Conservation (phyloP, 2,113 vertebrate species). For the Smithornis capensis region DNA sequence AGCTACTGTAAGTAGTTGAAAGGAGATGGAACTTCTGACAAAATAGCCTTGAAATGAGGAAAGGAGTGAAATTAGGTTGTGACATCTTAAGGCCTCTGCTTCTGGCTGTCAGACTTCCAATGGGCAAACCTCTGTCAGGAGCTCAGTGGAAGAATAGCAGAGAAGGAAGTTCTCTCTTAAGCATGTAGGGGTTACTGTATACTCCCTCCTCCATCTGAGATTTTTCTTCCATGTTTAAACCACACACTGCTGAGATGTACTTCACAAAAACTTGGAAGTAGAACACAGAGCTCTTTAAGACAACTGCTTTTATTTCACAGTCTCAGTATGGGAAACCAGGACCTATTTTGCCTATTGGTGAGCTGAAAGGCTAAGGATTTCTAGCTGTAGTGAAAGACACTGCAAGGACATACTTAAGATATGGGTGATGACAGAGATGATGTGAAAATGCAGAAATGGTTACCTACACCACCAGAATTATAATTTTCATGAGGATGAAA, state of each 20-base stretch:
- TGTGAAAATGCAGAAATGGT: background rate
- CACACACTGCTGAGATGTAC: background rate
- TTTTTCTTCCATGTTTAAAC: background rate
- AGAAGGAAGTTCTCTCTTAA: background rate
- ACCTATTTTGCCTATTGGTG: background rate
- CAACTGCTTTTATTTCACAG: background rate
- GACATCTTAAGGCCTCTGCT: background rate
- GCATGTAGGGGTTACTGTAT: background rate
- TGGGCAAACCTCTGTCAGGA: background rate
- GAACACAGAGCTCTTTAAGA: background rate
- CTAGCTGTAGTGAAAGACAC: background rate
- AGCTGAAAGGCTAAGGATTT: background rate
- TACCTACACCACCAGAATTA: background rate
- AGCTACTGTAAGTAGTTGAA: background rate
- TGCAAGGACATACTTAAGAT: background rate
- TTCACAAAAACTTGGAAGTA: background rate
- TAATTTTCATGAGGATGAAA: background rate
- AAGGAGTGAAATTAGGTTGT: background rate
- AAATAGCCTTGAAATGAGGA: background rate
- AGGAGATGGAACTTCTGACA: background rate
- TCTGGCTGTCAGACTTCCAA: background rate
- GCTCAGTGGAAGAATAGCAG: background rate
- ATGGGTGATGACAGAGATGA: fast-evolving
- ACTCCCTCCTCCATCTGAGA: background rate
- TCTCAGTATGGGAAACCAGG: background rate